Evolutionary conservation across 2,888 invertebrate genomes (phyloP), one percentile per base, ranked within the genome.

Genomic region (Drosophila subsilvestris): DNA sequence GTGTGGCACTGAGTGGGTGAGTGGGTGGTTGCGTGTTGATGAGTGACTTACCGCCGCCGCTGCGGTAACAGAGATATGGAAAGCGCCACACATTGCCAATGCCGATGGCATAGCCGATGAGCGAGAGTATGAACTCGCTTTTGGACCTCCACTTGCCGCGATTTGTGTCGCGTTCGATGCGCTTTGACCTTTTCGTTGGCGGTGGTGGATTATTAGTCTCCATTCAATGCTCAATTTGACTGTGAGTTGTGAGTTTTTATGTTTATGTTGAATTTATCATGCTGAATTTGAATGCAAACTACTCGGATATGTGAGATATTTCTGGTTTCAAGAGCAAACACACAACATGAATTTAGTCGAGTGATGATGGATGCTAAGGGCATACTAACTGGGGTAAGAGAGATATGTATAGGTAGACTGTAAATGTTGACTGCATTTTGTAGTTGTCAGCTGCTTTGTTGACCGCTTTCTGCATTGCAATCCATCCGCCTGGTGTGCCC

Each of bases 71-170:
- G 63, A 97, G 92, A 90, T 97, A 97, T 0, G 97, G 97, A 92
- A 97, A 97, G 75, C 97, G 93, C 96, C 96, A 96, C 12, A 97
- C 95, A 90, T 97, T 97, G 65, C 97, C 97, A 66, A 97, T 95
- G 51, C 97, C 97, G 57, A 97, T 96, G 6, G 96, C 96, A 87
- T 96, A 97, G 25, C 97, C 97, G 57, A 97, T 94, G 84, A 96
- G 96, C 27, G 96, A 96, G 61, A 97, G 93, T 43, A 97, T 91
- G 90, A 96, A 97, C 91, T 97, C 97, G 17, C 94, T 92, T 92
- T 96, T 96, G 70, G 93, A 95, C 20, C 93, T 94, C 97, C 96
- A 97, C 74, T 94, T 94, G 48, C 96, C 96, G 44, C 94, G 89
- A 63, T 90, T 79, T 17, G 27, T 77, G 76, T 91, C 92, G 37